phyloP scores from a whole-genome alignment of 2,797 vertebrate species.

The Tenualosa ilisha region DNA sequence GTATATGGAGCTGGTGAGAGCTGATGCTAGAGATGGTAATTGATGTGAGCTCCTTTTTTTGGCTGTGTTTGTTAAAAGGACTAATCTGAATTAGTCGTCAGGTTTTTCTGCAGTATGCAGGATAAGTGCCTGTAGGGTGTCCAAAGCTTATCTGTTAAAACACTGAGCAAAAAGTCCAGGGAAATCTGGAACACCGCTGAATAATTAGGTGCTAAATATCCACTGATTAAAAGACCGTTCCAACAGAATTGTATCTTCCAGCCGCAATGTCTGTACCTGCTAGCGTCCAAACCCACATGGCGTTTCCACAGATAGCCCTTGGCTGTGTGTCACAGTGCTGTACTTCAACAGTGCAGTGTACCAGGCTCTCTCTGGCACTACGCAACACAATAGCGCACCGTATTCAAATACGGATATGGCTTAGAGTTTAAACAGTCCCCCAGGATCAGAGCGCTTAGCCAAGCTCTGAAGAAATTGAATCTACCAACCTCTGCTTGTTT shows the following conservation, averaged over 20 bases:
- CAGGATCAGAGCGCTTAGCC: not conserved
- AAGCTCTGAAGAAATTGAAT: not conserved
- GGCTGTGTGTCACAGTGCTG: not conserved
- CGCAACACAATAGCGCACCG: not conserved
- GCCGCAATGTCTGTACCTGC: not conserved
- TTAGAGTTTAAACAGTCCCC: not conserved
- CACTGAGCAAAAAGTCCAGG: no score
- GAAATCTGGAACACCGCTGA: not conserved
- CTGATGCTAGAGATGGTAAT: not conserved
- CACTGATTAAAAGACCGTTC: not conserved
- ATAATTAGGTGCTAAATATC: not conserved
- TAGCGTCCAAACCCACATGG: not conserved
- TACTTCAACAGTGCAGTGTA: not conserved
- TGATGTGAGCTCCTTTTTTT: not conserved
- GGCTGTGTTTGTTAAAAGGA: not conserved
- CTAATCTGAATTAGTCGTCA: not conserved
- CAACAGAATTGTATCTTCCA: no score
- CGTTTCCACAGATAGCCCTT: not conserved
- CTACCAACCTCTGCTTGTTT: constrained; percentile 1
- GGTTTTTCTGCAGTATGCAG: not conserved
- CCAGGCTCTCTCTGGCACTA: not conserved
- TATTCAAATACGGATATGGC: not conserved
- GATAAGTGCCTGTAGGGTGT: not conserved
- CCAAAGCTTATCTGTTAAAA: not conserved
- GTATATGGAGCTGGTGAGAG: not conserved